Base-by-base conservation (phyloP, 2,888 invertebrate genomes). In the Callosobruchus maculatus region DNA sequence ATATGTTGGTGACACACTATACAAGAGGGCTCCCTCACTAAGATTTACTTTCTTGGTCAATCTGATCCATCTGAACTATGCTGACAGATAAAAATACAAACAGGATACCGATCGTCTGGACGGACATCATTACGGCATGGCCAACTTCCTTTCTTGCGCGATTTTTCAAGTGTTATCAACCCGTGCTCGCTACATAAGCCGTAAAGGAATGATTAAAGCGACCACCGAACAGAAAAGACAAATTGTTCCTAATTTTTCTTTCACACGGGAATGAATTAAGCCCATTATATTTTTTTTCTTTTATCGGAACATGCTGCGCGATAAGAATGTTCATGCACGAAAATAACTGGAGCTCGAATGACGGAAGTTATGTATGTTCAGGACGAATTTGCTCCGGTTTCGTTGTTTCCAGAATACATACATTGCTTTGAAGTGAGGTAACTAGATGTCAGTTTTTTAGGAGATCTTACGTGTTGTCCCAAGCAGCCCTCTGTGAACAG, bases 21-120 rank as follows among this genome's bases (percentile, higher is more conserved):
- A 26, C 2, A 26, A 26, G 26, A n/a, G n/a, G n/a, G n/a, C 7
- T 26, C 7, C 26, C 26, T 26, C 26, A 26, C 26, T 2, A 26
- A 26, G 7, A 26, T 26, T 26, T 26, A 26, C 2, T 26, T 26
- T 7, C 26, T 26, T 26, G 26, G 7, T 26, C 26, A 7, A 26
- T 26, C 26, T 26, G 26, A 73, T 75, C 75, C 72, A 70, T 70
- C 22, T 49, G 13, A 49, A 49, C 49, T 7, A 7, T 13, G 22
- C 49, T 67, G 73, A 21, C 73, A 75, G 74, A 73, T 74, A 72
- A 68, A 72, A 72, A 74, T 71, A 74, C 67, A 74, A 74, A 71
- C 70, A 73, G 67, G 72, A 73, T 73, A 68, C 70, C 68, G 68
- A 69, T 71, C 67, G 69, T 49, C 13, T 7, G 71, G 70, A n/a